phyloP scores from a whole-genome alignment of 2,888 invertebrate species.

The Cataglyphis albicans region DNA sequence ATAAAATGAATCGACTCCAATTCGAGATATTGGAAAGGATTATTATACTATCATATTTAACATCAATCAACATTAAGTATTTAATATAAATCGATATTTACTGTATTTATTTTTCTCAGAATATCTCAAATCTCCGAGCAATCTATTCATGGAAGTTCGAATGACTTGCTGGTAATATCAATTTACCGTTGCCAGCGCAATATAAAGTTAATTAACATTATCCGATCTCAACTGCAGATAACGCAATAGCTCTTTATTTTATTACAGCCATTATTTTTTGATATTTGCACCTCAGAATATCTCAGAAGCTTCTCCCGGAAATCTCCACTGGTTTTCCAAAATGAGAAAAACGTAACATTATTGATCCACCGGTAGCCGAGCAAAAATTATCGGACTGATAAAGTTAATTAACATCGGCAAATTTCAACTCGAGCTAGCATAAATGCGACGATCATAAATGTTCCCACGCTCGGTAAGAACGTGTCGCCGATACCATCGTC shows the following conservation, averaged over 20 bases:
- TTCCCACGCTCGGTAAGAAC: conserved; percentile 37
- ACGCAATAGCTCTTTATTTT: not conserved
- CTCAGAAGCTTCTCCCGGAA: not conserved
- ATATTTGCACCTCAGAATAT: conserved; percentile 9
- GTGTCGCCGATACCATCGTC: conserved; percentile 54
- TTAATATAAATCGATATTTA: not conserved
- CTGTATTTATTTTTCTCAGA: conserved; percentile 23
- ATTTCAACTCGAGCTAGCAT: conserved; percentile 6
- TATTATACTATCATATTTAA: not conserved
- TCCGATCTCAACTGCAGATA: not conserved
- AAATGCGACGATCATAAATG: conserved; percentile 49
- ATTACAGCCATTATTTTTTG: conserved; percentile 5
- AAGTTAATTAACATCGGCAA: conserved; percentile 39
- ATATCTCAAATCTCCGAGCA: conserved; percentile 9
- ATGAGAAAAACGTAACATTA: not conserved
- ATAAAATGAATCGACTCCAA: not conserved
- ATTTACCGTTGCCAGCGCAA: conserved; percentile 10
- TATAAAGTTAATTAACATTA: conserved; percentile 30
- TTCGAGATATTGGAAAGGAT: not conserved
- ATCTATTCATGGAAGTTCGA: conserved; percentile 4
- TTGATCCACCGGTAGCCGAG: not conserved
- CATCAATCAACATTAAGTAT: not conserved
- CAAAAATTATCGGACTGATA: conserved; percentile 27
- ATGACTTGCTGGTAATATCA: not conserved
- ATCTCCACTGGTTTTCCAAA: not conserved